Conservation (phyloP, 2,113 vertebrate genomes). For the Agapornis roseicollis region DNA sequence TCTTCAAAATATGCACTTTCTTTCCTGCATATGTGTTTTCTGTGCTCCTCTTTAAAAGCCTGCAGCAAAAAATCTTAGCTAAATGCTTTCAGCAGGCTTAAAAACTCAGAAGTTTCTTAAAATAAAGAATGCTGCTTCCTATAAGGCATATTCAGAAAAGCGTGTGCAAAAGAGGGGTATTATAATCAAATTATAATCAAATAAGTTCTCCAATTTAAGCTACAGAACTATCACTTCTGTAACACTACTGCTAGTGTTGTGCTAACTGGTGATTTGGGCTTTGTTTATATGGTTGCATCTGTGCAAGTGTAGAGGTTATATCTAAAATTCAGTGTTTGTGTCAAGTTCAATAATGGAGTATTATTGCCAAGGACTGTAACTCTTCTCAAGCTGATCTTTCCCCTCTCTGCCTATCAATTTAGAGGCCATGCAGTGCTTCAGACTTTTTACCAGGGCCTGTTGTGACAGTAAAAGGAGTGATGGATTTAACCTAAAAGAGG, state of each 20-base stretch:
- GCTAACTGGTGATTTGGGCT: not conserved
- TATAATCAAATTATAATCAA: not conserved
- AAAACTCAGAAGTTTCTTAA: not conserved
- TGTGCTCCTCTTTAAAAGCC: not conserved
- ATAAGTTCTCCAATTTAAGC: not conserved
- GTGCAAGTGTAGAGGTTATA: not conserved
- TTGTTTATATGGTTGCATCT: not conserved
- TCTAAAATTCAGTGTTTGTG: not conserved
- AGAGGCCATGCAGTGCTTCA: not conserved
- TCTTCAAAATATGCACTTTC: not conserved
- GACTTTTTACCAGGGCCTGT: not conserved
- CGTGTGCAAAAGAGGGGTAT: not conserved
- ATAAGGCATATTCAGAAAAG: not conserved
- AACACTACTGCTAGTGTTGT: not conserved
- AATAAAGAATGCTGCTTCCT: not conserved
- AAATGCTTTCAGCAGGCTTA: not conserved
- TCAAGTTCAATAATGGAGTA: not conserved
- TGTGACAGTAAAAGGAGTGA: not conserved
- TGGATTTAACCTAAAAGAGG: not conserved
- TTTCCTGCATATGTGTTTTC: not conserved
- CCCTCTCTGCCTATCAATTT: not conserved
- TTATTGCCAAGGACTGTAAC: not conserved
- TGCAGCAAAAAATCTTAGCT: not conserved
- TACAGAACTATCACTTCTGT: not conserved
- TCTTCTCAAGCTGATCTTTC: not conserved